These are phyloP conservation scores for Melipona beecheii DNA, from an alignment of 2,888 invertebrate species.

Conservation along the genomic window DNA sequence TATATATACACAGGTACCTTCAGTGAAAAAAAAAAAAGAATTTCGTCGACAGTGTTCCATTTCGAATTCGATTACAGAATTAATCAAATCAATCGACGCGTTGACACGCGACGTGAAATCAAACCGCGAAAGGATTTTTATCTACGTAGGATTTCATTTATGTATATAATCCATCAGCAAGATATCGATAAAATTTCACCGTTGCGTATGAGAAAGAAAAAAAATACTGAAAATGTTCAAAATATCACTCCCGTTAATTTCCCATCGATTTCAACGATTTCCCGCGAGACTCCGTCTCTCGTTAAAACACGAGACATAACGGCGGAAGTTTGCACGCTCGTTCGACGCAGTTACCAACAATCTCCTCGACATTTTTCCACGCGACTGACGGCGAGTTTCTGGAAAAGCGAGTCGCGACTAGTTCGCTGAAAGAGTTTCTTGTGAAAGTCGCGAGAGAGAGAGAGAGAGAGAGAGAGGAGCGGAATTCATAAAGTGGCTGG, in stretches of 20 bases:
- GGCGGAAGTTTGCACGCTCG: too few relatives aligned
- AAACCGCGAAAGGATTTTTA: too few relatives aligned
- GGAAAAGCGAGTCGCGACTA: not conserved
- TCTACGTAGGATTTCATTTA: too few relatives aligned
- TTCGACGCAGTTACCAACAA: not conserved
- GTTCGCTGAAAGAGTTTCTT: not conserved
- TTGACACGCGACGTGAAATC: too few relatives aligned
- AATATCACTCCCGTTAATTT: not conserved
- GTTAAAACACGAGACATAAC: not conserved
- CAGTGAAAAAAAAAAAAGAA: too few relatives aligned
- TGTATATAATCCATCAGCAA: too few relatives aligned
- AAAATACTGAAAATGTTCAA: not conserved
- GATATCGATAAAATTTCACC: too few relatives aligned
- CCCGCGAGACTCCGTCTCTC: not conserved
- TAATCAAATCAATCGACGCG: too few relatives aligned
- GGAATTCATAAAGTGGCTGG: conserved; percentile 68
- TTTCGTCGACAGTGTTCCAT: too few relatives aligned
- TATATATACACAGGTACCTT: too few relatives aligned
- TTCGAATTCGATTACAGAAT: too few relatives aligned
- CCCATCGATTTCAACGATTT: not conserved
- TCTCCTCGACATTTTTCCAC: not conserved
- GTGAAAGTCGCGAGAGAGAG: not conserved
- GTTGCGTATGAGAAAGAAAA: not conserved
- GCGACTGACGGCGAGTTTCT: too few relatives aligned
- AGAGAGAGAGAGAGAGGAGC: conserved; percentile 5